Base-by-base conservation (phyloP, 2,113 vertebrate genomes). In the Tiliqua scincoides region DNA sequence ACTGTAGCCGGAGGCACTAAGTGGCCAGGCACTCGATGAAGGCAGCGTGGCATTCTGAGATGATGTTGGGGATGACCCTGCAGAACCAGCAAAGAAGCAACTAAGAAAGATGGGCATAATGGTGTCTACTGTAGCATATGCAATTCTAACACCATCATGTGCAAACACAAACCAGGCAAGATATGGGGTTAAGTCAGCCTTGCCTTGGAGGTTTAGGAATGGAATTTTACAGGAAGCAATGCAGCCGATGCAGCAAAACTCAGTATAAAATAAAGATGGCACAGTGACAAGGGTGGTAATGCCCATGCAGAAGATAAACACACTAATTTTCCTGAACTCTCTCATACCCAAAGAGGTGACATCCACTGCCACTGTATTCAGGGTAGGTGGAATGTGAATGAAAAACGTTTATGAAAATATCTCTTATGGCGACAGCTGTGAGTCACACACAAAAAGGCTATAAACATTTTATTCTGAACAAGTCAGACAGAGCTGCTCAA, bases 31-130 rank as follows among this genome's bases (percentile, higher is more conserved):
- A 96, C 96, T 96, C 93, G 95, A 93, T 91, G 97, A 96, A 98
- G 98, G 97, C 97, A 97, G 97, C 96, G 97, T 96, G 97, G 95
- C 95, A 90, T 95, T 97, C 97, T 98, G 98, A 97, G 97, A 97
- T 95, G 97, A 97, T 88, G 97, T 97, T 95, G 97, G 97, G 95
- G 97, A 97, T 95, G 97, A 97, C 97, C 97, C 98, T 98, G 95
- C 91, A 91, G 95, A 94, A 93, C 93, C 96, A 96, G 94, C 94
- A 95, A 89, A 94, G 90, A 91, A 71, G 92, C 93, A 93, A 89
- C 94, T 95, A 87, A 95, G 95, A 91, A 83, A 89, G 92, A 94
- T 80, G 93, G 93, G 85, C 80, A 89, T 89, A 84, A 89, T 94
- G 95, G 89, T 85, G 88, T 76, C 17, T 83, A 88, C 23, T 89